A percentile compares a stretch with the other conserved stretches of the same genome.
phyloP scores from a whole-genome alignment of 2,888 invertebrate species.

The Laothoe populi region DNA sequence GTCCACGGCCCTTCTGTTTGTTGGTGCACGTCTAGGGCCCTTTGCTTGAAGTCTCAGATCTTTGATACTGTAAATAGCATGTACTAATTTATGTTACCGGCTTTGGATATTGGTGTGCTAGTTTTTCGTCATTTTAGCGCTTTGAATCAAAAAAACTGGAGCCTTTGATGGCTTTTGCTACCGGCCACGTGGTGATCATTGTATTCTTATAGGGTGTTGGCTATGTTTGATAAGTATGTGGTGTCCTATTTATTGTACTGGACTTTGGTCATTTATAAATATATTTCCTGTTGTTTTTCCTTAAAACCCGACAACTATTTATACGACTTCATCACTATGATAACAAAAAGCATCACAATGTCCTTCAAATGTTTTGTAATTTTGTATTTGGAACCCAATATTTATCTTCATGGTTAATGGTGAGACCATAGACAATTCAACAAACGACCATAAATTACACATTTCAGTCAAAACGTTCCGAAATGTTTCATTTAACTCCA shows the following conservation, averaged over 20 bases:
- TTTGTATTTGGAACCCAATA: background rate
- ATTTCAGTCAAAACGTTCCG: slow-evolving; percentile 16
- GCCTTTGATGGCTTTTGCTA: slow-evolving; percentile 5
- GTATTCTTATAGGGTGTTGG: background rate
- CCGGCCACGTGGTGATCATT: background rate
- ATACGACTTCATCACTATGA: background rate
- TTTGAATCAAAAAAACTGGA: slow-evolving; percentile 27
- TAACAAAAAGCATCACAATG: background rate
- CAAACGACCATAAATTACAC: slow-evolving; percentile 13
- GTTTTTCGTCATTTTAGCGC: slow-evolving; percentile 35
- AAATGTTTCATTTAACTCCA: slow-evolving; percentile 24
- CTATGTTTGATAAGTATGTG: background rate
- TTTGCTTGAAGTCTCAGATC: slow-evolving; percentile 59
- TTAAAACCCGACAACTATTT: background rate
- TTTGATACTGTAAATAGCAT: slow-evolving; percentile 61
- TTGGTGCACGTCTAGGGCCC: slow-evolving; percentile 68
- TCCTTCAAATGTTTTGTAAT: background rate
- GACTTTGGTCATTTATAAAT: background rate
- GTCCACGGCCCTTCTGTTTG: slow-evolving; percentile 72
- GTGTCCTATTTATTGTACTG: background rate
- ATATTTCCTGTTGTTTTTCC: background rate
- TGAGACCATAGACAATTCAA: background rate
- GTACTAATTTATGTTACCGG: slow-evolving; percentile 47
- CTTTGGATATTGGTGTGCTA: slow-evolving; percentile 43
- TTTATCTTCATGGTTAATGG: background rate